Percentiles rank a stretch among this genome's conserved stretches.
phyloP scores from a whole-genome alignment of 2,113 vertebrate genomes.

The Tinamus guttatus region DNA sequence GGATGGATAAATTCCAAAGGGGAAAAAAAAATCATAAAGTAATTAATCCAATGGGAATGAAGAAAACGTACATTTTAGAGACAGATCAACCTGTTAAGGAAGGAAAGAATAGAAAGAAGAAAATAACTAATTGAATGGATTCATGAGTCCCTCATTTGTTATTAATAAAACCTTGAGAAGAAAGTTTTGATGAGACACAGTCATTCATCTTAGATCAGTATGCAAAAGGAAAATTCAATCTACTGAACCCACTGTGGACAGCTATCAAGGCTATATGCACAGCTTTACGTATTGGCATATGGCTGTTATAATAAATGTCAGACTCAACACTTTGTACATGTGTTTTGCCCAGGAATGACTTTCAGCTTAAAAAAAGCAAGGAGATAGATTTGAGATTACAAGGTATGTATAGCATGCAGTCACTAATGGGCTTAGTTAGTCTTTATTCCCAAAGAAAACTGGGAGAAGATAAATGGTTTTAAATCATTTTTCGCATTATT shows the following conservation, averaged over 20 bases:
- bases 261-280: neutral
- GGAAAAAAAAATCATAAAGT: constrained; percentile 40
- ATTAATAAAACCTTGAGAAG: constrained; percentile 61
- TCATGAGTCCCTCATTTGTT: constrained; percentile 51
- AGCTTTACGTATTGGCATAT: constrained; percentile 13
- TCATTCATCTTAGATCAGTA: constrained; percentile 45
- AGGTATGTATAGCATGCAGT: neutral
- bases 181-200: constrained; percentile 52
- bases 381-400: neutral
- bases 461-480: neutral
- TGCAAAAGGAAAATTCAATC: constrained; percentile 26
- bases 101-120: constrained; percentile 47
- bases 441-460: neutral
- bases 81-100: constrained; percentile 59
- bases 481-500: constrained; percentile 19
- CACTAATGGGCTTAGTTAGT: neutral
- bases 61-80: constrained; percentile 73
- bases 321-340: neutral
- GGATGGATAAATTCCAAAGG: constrained; percentile 31
- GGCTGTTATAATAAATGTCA: neutral
- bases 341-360: neutral
- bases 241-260: neutral
- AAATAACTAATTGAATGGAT: constrained; percentile 66
- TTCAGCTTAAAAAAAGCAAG: neutral
- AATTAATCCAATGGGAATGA: constrained; percentile 55